Evolutionary conservation across 2,888 invertebrate genomes (phyloP).

Genomic region (Peribatodes rhomboidaria): DNA sequence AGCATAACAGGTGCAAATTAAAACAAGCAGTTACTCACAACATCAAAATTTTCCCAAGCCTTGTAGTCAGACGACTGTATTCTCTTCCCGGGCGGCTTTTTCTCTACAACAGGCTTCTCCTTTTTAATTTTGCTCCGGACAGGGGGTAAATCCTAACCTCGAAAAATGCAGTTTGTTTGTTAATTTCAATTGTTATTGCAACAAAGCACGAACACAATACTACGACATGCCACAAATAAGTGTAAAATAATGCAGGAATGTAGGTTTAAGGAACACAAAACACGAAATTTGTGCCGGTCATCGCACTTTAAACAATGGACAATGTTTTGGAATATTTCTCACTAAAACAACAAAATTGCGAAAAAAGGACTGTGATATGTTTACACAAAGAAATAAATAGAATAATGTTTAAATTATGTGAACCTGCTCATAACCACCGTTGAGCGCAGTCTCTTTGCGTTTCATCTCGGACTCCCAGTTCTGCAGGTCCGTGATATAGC

Average conservation of each 20-base stretch:
- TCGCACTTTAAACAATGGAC: neutral
- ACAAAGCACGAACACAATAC: constrained; percentile 17
- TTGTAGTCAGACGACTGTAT: constrained; percentile 89
- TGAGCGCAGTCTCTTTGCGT: constrained; percentile 88
- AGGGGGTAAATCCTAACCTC: constrained; percentile 81
- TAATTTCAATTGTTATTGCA: constrained; percentile 5
- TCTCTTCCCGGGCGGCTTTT: constrained; percentile 73
- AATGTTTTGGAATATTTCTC: neutral
- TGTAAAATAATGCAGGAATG: neutral
- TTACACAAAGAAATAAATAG: constrained; percentile 10
- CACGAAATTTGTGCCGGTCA: constrained; percentile 7
- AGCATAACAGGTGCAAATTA: neutral
- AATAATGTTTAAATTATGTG: constrained; percentile 49
- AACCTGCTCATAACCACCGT: constrained; percentile 82
- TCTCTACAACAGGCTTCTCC: constrained; percentile 66
- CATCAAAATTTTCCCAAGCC: constrained; percentile 93
- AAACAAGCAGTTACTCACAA: constrained; percentile 78
- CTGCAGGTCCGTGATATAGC: constrained; percentile 90
- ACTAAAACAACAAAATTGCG: constrained; percentile 5
- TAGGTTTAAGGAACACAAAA: neutral
- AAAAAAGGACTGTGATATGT: neutral
- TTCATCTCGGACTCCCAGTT: constrained; percentile 91
- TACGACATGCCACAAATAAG: constrained; percentile 9
- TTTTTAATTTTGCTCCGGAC: constrained; percentile 82
- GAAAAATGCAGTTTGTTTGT: constrained; percentile 44